These are phyloP conservation scores for Malurus elegans DNA, from an alignment of 2,113 vertebrate genomes.

Conservation along the genomic window DNA sequence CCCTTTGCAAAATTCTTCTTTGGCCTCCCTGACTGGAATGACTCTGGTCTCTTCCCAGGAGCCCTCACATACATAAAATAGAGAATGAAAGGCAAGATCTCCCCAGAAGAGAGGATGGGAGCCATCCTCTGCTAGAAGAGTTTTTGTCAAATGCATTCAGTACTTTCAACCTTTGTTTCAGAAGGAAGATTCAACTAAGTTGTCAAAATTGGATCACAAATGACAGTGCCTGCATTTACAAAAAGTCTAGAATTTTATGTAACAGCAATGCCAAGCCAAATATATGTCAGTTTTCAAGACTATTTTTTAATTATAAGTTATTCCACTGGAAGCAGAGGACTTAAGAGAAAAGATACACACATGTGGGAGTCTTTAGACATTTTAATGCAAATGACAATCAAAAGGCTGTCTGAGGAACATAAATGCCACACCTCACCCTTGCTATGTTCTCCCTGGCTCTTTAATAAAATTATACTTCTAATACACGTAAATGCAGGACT, in stretches of 20 bases:
- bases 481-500: not conserved
- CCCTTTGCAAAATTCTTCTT: not conserved
- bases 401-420: not conserved
- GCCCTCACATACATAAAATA: not conserved
- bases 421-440: not conserved
- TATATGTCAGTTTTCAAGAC: constrained; percentile 27
- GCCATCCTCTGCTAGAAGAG: not conserved
- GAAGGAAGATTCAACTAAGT: not conserved
- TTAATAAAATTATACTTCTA: not conserved
- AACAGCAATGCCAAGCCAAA: constrained; percentile 41
- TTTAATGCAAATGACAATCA: constrained; percentile 11
- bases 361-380: constrained; percentile 6
- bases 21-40: not conserved
- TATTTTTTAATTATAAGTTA: constrained; percentile 45
- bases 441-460: not conserved
- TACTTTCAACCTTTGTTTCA: not conserved
- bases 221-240: not conserved
- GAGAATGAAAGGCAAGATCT: not conserved
- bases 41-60: not conserved
- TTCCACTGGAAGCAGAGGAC: constrained; percentile 15
- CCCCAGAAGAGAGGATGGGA: not conserved
- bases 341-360: not conserved
- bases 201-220: constrained; percentile 13
- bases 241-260: constrained; percentile 25
- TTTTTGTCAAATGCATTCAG: not conserved